phyloP scores from a whole-genome alignment of 2,888 invertebrate species.

The Cactoblastis cactorum region DNA sequence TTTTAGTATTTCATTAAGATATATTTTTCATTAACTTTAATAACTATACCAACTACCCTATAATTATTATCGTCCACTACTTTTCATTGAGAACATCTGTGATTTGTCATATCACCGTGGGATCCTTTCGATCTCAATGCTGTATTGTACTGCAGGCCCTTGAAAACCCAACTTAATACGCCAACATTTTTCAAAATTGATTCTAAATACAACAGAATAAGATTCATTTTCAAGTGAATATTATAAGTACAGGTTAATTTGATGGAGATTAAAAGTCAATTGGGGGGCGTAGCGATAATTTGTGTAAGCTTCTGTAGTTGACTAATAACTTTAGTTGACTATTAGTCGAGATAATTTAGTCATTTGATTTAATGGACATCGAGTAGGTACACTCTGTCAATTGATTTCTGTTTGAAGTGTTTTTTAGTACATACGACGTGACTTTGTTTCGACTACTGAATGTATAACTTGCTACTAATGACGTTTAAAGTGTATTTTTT shows the following conservation, averaged over 20 bases:
- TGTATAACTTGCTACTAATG: too few relatives aligned
- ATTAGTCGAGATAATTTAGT: constrained; percentile 2
- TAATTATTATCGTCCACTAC: neutral
- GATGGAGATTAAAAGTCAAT: constrained; percentile 6
- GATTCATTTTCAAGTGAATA: neutral
- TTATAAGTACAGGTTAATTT: constrained; percentile 8
- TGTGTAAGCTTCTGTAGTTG: constrained; percentile 28
- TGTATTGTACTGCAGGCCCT: constrained; percentile 44
- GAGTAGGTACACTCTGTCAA: neutral
- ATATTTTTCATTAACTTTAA: too few relatives aligned
- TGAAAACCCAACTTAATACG: constrained; percentile 20
- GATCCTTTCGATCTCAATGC: constrained; percentile 66
- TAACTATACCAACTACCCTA: too few relatives aligned
- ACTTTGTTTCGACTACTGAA: too few relatives aligned
- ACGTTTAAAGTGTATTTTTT: too few relatives aligned
- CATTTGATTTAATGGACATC: constrained; percentile 9
- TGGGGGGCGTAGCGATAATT: constrained; percentile 34
- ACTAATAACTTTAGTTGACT: neutral
- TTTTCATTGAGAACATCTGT: constrained; percentile 18
- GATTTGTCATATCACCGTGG: constrained; percentile 49
- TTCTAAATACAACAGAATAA: neutral
- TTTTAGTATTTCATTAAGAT: too few relatives aligned
- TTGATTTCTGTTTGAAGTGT: neutral
- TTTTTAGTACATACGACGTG: too few relatives aligned
- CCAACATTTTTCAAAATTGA: neutral